Base-by-base conservation (phyloP, 2,888 invertebrate genomes). In the Diarsia brunnea region DNA sequence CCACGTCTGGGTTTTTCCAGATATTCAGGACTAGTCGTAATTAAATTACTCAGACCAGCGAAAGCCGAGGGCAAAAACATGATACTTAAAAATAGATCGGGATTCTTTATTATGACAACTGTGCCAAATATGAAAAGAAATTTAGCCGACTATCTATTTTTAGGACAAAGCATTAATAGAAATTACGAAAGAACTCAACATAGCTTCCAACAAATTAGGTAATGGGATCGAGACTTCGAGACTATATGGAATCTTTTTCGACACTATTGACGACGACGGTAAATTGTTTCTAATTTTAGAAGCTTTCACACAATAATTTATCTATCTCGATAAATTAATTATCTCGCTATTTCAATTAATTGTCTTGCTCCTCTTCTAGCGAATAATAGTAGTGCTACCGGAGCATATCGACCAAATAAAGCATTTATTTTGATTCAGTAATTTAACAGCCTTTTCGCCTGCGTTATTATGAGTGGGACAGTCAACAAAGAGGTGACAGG, bases 1-100 rank as follows among this genome's bases (percentile, higher is more conserved):
- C 86, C 86, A 86, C 82, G 91, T 93, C 93, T 92, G 91, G 92
- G 89, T 84, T 90, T 90, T 92, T 89, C 90, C 90, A 87, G 85
- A 88, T 87, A 89, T 88, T 84, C 88, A 76, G 53, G 8, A 55
- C 49, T 27, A 55, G 53, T 49, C 45, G 60, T 58, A 66, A 73
- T 64, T 64, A 38, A 70, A 65, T 74, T 51, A 76, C 70, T 76
- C 53, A 81, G 58, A 24, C 45, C 65, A 68, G 27, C 51, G 38
- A 58, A 60, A 49, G 24, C 45, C 43, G 27, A n/a, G 7, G 0
- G 38, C 27, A 63, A 24, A 8, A 71, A 47, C 31, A 45, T 38
- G 24, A 38, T 31, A n/a, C n/a, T n/a, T n/a, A 12, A 14, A 2
- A 53, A 47, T 14, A 19, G 5, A 61, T 27, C 16, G 11, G n/a